Conservation (phyloP, 30 jellyfish, hydroid and myxozoan genomes). For the Mastigias papua region DNA sequence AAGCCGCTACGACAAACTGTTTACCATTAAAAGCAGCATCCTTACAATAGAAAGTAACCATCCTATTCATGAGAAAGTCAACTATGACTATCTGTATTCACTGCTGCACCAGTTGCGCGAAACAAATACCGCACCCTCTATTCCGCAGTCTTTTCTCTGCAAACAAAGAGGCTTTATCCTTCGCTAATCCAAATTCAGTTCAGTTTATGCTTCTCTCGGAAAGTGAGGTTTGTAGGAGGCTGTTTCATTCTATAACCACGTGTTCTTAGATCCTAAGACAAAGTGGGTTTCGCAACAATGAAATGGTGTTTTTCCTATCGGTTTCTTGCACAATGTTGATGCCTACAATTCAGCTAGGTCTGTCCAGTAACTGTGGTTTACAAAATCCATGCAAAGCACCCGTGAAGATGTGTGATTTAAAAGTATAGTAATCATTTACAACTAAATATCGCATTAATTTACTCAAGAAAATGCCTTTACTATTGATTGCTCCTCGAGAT, state of each 20-base stretch:
- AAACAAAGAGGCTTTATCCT: background rate
- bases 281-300: too few relatives aligned
- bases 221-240: background rate
- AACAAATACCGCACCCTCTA: background rate
- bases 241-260: background rate
- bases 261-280: background rate
- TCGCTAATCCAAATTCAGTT: background rate
- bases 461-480: too few relatives aligned
- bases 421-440: too few relatives aligned
- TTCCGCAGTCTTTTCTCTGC: background rate
- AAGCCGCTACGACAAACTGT: background rate
- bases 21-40: background rate
- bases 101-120: background rate
- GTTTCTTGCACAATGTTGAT: too few relatives aligned
- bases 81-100: background rate
- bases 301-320: too few relatives aligned
- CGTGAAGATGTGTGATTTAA: too few relatives aligned
- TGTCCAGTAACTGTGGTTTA: too few relatives aligned
- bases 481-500: too few relatives aligned
- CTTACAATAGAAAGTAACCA: background rate
- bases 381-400: too few relatives aligned
- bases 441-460: too few relatives aligned
- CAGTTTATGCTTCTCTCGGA: background rate
- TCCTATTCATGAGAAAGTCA: background rate
- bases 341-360: too few relatives aligned